Evolutionary conservation across 2,113 vertebrate genomes (phyloP).

Genomic region (Hippopotamus amphibius): DNA sequence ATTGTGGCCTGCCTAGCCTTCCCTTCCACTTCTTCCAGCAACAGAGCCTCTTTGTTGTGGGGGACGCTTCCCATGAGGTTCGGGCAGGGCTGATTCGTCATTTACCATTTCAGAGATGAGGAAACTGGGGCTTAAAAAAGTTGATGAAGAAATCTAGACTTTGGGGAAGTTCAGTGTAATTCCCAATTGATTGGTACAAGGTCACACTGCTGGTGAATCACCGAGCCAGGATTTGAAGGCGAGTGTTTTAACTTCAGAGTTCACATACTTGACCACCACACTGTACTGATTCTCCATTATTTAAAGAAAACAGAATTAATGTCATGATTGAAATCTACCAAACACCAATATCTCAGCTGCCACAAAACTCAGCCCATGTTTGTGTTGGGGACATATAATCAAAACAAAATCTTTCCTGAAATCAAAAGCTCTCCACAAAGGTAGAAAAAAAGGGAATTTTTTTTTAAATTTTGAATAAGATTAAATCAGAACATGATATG

Average conservation of each 20-base stretch:
- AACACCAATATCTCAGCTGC: neutral
- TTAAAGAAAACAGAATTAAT: slow-evolving; percentile 3
- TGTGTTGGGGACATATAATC: neutral
- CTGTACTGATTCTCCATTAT: neutral
- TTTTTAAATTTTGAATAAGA: neutral
- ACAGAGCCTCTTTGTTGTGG: neutral
- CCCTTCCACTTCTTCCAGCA: neutral
- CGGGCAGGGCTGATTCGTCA: neutral
- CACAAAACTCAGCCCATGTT: neutral
- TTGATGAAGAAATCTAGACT: neutral
- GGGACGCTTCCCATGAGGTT: neutral
- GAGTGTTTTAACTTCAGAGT: neutral
- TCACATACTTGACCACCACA: neutral
- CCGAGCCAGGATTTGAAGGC: neutral
- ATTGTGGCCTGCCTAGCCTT: neutral
- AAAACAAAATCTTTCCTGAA: neutral
- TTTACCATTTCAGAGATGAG: neutral
- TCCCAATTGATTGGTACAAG: neutral
- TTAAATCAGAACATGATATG: neutral
- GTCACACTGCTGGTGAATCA: neutral
- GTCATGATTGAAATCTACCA: neutral
- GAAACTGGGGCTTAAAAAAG: neutral
- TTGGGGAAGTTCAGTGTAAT: neutral
- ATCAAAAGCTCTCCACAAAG: neutral
- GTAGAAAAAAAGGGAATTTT: neutral